phyloP scores from a whole-genome alignment of 2,797 vertebrate species.

The Myripristis murdjan region DNA sequence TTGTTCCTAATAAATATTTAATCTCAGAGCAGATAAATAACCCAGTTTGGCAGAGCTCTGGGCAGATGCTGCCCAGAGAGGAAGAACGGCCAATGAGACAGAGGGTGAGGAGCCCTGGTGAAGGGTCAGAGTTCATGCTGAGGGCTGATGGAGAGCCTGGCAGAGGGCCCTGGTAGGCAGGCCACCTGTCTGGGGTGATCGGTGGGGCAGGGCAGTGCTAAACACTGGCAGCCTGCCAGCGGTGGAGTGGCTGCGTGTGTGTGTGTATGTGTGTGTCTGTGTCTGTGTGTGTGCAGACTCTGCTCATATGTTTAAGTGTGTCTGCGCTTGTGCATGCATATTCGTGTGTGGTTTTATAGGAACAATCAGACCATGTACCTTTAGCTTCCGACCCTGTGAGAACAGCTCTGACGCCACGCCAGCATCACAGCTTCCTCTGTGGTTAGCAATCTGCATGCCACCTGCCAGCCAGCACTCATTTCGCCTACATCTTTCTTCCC shows the following conservation, averaged over 20 bases:
- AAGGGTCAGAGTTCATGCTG: conserved; percentile 55
- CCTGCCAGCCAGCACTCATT: conserved; percentile 66
- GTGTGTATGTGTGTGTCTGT: conserved; percentile 35
- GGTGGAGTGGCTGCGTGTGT: conserved; percentile 25
- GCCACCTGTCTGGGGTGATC: conserved; percentile 40
- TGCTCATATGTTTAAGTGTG: too few relatives aligned
- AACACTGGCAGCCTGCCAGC: conserved; percentile 13
- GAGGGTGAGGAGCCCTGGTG: conserved; percentile 15
- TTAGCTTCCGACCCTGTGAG: conserved; percentile 54
- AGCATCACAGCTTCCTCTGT: conserved; percentile 78
- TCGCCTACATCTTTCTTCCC: conserved; percentile 33
- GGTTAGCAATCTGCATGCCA: conserved; percentile 77
- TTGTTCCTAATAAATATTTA: conserved; percentile 66
- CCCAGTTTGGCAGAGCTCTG: conserved; percentile 37
- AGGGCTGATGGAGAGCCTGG: conserved; percentile 36
- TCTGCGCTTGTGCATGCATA: conserved; percentile 20
- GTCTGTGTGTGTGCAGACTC: too few relatives aligned
- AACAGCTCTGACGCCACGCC: conserved; percentile 62
- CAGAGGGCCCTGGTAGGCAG: neutral
- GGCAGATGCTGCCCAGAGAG: conserved; percentile 50
- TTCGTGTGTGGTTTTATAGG: conserved; percentile 45
- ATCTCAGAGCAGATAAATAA: conserved; percentile 62
- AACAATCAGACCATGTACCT: conserved; percentile 64
- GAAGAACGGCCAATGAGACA: conserved; percentile 15
- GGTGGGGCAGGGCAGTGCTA: conserved; percentile 1